These are phyloP conservation scores for Nomada lathburiana DNA, from an alignment of 2,888 invertebrate species.

Conservation along the genomic window DNA sequence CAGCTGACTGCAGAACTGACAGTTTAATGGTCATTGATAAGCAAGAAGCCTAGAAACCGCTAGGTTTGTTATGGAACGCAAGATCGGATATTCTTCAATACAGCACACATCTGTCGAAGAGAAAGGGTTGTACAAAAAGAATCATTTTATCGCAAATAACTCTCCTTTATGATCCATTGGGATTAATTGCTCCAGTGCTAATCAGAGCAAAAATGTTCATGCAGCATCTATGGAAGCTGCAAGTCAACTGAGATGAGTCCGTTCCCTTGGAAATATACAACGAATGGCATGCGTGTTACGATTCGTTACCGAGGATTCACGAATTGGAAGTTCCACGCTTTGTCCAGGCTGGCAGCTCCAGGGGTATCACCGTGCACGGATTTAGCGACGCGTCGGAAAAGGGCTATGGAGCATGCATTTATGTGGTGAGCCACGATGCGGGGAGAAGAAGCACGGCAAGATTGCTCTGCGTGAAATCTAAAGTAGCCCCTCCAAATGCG, in stretches of 20 bases:
- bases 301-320: neutral
- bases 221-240: conserved; percentile 34
- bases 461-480: too few species aligned
- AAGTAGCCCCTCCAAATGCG: too few species aligned
- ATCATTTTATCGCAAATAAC: neutral
- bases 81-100: neutral
- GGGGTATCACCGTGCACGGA: neutral
- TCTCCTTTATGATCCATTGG: conserved; percentile 12
- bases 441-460: too few species aligned
- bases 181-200: conserved; percentile 37
- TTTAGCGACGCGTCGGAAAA: neutral
- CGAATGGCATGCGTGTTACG: neutral
- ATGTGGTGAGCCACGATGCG: too few species aligned
- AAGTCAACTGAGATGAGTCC: conserved; percentile 58
- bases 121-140: neutral
- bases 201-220: conserved; percentile 38
- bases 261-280: conserved; percentile 31
- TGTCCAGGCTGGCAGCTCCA: neutral
- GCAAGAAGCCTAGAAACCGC: neutral
- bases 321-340: neutral
- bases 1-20: neutral
- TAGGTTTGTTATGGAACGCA: neutral
- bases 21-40: too few species aligned
- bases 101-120: neutral
- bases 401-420: neutral